Base-by-base conservation (phyloP, 1,140 invertebrate species). In the Zeugodacus cucurbitae region DNA sequence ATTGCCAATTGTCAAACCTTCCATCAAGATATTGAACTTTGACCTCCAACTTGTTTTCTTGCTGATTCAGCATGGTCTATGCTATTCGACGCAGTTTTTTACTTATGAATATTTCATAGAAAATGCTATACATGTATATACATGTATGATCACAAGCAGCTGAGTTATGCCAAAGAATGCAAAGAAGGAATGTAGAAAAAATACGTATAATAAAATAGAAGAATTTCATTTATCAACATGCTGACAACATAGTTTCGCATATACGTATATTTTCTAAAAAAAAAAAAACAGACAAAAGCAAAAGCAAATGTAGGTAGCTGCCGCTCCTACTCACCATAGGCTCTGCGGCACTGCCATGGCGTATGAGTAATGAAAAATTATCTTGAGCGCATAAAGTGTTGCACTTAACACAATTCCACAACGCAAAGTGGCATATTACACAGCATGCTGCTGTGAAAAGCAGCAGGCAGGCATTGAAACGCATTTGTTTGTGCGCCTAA, bases 331-430 rank as follows among this genome's bases (percentile, higher is more conserved):
- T 44, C 0, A 20, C 22, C 2, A 7, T 78, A 48, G 44, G 44
- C 44, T 48, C 41, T 2, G 5, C 41, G 2, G 17, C 14, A 17
- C 17, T 32, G n/a, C 34, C 74, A 48, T 82, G 74, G 74, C 74
- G 74, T 82, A 82, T 82, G 74, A 54, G 74, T 82, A 41, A 82
- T 82, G 74, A 82, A 82, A 82, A 82, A 44, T 48, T 82, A 48
- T 82, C 74, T 82, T 48, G 41, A 82, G 41, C 37, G 74, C 74
- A 82, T 82, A 82, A 82, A 82, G 74, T 82, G 74, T 82, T 82
- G 41, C 41, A 82, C 41, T 82, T 82, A 82, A 82, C 74, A 82
- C 74, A 82, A 48, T 82, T 82, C 74, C 22, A 82, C 74, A 82
- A 82, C n/a, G 37, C 29, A 74, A 41, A 74, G 67, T 74, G 67